A percentile compares a stretch with the other conserved stretches of the same genome.
Evolutionary conservation across 2,888 invertebrate genomes (phyloP).

Genomic region (Macaria liturata): DNA sequence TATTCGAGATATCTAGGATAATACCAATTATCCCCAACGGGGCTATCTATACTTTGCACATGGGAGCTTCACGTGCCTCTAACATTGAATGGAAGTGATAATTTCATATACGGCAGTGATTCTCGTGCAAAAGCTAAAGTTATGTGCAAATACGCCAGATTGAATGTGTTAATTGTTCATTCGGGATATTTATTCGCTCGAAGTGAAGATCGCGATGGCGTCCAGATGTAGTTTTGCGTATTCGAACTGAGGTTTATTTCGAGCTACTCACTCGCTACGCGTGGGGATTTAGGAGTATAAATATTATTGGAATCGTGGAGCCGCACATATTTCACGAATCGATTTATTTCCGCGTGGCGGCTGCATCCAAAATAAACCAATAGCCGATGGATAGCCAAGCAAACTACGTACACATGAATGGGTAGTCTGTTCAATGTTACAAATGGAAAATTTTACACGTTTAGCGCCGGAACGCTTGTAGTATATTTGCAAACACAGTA

Average conservation of each 20-base stretch:
- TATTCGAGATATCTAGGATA: conserved; percentile 18
- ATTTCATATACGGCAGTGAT: conserved; percentile 8
- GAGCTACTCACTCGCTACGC: conserved; percentile 26
- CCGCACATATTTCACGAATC: conserved; percentile 22
- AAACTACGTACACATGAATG: conserved; percentile 11
- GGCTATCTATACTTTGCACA: conserved; percentile 3
- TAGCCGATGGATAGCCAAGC: conserved; percentile 1
- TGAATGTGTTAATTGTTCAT: conserved; percentile 15
- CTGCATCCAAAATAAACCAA: conserved; percentile 23
- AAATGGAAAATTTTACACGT: conserved; percentile 15
- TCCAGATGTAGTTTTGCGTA: conserved; percentile 24
- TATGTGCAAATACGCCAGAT: conserved; percentile 19
- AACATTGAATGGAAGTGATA: conserved; percentile 5
- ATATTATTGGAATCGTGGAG: conserved; percentile 26
- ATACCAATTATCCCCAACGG: conserved; percentile 7
- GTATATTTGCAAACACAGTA: conserved; percentile 6
- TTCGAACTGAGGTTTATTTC: conserved; percentile 26
- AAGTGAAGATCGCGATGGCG: not conserved
- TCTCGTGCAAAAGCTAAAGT: conserved; percentile 16
- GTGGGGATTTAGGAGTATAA: conserved; percentile 27
- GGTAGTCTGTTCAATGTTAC: conserved; percentile 22
- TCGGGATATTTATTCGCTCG: conserved; percentile 12
- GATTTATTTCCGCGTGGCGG: conserved; percentile 24
- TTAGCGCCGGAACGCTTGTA: conserved; percentile 3
- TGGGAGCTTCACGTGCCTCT: conserved; percentile 13